Evolutionary conservation across 1,140 invertebrate genomes (phyloP).

Genomic region (Lepidurus packardi): DNA sequence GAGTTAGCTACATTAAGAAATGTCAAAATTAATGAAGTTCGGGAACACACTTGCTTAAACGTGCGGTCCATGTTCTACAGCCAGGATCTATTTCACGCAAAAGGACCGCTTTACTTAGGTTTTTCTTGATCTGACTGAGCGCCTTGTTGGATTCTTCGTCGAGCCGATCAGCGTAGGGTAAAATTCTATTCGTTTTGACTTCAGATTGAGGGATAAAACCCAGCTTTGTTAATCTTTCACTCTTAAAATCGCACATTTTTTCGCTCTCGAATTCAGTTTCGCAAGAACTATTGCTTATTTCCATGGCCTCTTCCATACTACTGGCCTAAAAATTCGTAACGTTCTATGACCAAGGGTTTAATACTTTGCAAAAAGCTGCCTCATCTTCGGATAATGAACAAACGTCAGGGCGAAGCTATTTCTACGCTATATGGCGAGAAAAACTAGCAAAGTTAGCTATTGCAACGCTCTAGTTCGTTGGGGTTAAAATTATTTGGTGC

Average conservation of each 20-base stretch:
- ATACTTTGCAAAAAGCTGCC: neutral
- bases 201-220: constrained; percentile 54
- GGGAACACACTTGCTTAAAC: constrained; percentile 25
- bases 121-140: constrained; percentile 60
- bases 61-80: constrained; percentile 54
- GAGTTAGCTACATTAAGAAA: neutral
- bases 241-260: neutral
- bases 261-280: neutral
- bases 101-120: constrained; percentile 60
- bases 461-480: neutral
- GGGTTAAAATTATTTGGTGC: no score
- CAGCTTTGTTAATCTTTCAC: constrained; percentile 36
- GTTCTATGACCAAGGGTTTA: neutral
- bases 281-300: neutral
- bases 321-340: neutral
- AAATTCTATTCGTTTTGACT: constrained; percentile 56
- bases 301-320: neutral
- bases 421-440: no score
- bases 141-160: constrained; percentile 57
- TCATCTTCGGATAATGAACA: neutral
- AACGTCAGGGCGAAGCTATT: neutral
- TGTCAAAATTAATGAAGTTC: constrained; percentile 10
- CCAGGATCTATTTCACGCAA: constrained; percentile 61
- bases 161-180: constrained; percentile 60
- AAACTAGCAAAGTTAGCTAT: neutral